A percentile compares a stretch with the other conserved stretches of the same genome.
Conservation (phyloP, 1,140 invertebrate species). For the Eumeta japonica region DNA sequence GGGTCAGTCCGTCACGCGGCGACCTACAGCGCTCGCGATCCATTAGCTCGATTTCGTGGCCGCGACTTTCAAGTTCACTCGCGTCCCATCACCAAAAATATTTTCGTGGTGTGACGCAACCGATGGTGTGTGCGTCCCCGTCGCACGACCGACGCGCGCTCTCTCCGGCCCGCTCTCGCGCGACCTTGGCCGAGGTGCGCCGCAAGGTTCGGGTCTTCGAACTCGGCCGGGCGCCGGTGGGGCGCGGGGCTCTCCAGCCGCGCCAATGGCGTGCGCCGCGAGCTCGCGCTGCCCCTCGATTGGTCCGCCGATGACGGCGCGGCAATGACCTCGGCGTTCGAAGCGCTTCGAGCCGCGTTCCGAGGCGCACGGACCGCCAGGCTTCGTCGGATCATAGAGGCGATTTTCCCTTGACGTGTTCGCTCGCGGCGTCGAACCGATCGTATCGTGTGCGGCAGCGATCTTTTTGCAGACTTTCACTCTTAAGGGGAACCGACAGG, state of each 20-base stretch:
- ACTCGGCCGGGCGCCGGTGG: slow-evolving; percentile 39
- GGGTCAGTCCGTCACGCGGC: slow-evolving; percentile 50
- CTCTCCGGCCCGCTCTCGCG: slow-evolving; percentile 21
- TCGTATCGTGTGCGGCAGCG: slow-evolving; percentile 48
- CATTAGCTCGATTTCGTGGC: slow-evolving; percentile 50
- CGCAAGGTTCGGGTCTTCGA: slow-evolving; percentile 59
- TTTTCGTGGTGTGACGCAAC: slow-evolving; percentile 56
- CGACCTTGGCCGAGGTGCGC: slow-evolving; percentile 57
- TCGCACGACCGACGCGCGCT: slow-evolving; percentile 24
- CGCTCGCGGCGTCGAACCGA: slow-evolving; percentile 30
- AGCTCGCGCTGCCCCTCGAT: slow-evolving; percentile 38
- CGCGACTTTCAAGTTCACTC: slow-evolving; percentile 46
- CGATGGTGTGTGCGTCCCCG: slow-evolving; percentile 34
- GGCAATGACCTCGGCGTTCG: slow-evolving; percentile 55
- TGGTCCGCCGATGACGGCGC: slow-evolving; percentile 40
- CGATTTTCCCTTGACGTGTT: slow-evolving; percentile 35
- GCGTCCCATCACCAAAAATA: slow-evolving; percentile 57
- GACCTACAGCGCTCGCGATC: slow-evolving; percentile 46
- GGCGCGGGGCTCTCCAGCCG: slow-evolving; percentile 22
- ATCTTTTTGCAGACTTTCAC: slow-evolving; percentile 60
- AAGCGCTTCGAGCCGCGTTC: slow-evolving; percentile 53
- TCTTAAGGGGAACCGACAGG: slow-evolving; percentile 48
- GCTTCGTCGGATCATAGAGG: slow-evolving; percentile 34
- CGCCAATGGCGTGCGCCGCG: slow-evolving; percentile 46
- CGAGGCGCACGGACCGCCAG: slow-evolving; percentile 34